These are phyloP conservation scores for Venturia canescens DNA, from an alignment of 1,140 invertebrate species.

Conservation along the genomic window DNA sequence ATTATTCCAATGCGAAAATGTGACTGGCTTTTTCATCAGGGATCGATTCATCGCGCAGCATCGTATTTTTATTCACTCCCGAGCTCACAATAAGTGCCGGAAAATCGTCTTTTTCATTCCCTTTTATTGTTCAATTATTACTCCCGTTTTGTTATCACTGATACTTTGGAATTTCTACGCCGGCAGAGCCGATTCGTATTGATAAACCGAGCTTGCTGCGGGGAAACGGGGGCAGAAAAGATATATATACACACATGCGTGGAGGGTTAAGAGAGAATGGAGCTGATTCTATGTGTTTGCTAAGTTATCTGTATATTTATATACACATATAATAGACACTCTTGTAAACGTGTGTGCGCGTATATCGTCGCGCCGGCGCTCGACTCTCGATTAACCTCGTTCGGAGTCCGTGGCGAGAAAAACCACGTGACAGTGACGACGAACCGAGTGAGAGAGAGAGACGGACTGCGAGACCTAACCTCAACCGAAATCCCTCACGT, in stretches of 20 bases:
- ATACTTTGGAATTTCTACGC: background rate
- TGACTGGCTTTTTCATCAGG: constrained; percentile 27
- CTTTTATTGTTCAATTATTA: too few relatives aligned
- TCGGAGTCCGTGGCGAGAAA: constrained; percentile 67
- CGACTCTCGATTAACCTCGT: constrained; percentile 73
- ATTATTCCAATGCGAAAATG: constrained; percentile 11
- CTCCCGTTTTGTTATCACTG: too few relatives aligned
- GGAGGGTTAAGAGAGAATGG: background rate
- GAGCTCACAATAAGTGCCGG: background rate
- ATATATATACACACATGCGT: background rate
- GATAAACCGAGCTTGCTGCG: constrained; percentile 43
- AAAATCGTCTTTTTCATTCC: background rate
- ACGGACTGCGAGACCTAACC: constrained; percentile 58
- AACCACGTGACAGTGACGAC: constrained; percentile 68
- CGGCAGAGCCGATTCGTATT: constrained; percentile 6
- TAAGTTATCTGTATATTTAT: background rate
- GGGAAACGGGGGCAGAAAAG: constrained; percentile 21
- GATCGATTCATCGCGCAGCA: too few relatives aligned
- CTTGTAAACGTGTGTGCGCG: constrained; percentile 53
- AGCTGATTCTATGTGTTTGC: background rate
- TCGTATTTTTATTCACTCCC: constrained; percentile 12
- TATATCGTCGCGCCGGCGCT: constrained; percentile 69
- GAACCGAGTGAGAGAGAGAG: background rate
- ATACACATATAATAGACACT: background rate
- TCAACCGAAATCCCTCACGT: constrained; percentile 51